These are phyloP conservation scores for Tetragnatha versicolor DNA, from an alignment of 1,140 invertebrate genomes.

Conservation along the genomic window DNA sequence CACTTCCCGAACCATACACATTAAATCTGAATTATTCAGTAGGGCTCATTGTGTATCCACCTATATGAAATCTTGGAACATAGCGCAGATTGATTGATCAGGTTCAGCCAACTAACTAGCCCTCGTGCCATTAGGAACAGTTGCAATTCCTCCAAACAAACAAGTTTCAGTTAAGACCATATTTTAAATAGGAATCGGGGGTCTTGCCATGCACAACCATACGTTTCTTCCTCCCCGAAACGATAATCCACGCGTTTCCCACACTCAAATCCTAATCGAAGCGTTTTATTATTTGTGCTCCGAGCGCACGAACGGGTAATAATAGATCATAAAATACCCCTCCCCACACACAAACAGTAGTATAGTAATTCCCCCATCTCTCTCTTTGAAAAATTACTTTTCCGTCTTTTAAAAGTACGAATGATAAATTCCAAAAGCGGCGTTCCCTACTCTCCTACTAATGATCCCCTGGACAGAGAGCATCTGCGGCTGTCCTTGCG, in stretches of 20 bases:
- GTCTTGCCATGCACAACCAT: background rate
- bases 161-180: no score
- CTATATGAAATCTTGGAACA: no score
- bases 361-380: background rate
- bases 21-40: no score
- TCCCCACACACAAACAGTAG: background rate
- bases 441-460: slow-evolving; percentile 9
- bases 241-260: background rate
- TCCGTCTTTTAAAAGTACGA: slow-evolving; percentile 41
- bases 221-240: background rate
- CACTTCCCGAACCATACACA: no score
- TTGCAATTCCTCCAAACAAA: no score
- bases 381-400: slow-evolving; percentile 28
- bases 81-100: no score
- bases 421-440: slow-evolving; percentile 41
- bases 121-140: no score
- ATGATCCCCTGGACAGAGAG: background rate
- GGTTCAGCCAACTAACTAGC: no score
- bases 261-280: background rate
- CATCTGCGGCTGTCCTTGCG: slow-evolving; percentile 36
- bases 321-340: slow-evolving; percentile 11
- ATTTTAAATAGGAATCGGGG: no score
- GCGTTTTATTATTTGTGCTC: background rate
- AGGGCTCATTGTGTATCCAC: no score
- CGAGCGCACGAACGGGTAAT: background rate